Evolutionary conservation across 1,140 invertebrate genomes (phyloP).

Genomic region (Gryllus bimaculatus): DNA sequence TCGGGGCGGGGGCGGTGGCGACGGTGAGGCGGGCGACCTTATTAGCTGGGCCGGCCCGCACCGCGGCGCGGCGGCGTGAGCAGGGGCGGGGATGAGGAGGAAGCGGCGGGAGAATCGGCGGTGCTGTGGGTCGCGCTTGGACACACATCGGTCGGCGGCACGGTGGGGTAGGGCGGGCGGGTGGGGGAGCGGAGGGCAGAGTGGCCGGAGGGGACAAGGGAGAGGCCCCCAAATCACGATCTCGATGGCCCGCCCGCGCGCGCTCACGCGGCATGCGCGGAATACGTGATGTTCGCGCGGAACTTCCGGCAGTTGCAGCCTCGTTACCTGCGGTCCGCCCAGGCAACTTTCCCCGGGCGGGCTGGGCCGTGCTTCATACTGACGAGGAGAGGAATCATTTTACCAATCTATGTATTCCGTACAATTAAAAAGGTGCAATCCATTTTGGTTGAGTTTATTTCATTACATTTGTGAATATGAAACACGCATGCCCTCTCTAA

Average conservation of each 20-base stretch:
- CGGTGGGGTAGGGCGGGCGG: too few species aligned
- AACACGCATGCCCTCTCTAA: too few species aligned
- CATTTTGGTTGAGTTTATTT: too few species aligned
- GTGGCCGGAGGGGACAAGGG: neutral
- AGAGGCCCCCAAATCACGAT: neutral
- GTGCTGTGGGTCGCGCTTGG: constrained; percentile 4
- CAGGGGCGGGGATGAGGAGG: too few species aligned
- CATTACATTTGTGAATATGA: too few species aligned
- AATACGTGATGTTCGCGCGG: neutral
- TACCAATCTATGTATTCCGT: too few species aligned
- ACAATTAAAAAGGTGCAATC: too few species aligned
- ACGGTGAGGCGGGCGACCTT: constrained; percentile 7
- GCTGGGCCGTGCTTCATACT: too few species aligned
- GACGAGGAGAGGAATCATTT: too few species aligned
- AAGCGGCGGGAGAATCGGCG: neutral
- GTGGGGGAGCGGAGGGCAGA: neutral
- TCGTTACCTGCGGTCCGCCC: neutral
- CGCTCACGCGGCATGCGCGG: neutral
- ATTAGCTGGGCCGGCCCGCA: too few species aligned
- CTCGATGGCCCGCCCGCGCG: neutral
- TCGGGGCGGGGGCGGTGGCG: neutral
- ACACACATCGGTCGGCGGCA: neutral
- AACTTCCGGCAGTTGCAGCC: neutral
- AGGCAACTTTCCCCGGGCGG: neutral
- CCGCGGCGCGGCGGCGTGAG: too few species aligned